Evolutionary conservation across 2,113 vertebrate genomes (phyloP).

Genomic region (Hippocampus barbouri): DNA sequence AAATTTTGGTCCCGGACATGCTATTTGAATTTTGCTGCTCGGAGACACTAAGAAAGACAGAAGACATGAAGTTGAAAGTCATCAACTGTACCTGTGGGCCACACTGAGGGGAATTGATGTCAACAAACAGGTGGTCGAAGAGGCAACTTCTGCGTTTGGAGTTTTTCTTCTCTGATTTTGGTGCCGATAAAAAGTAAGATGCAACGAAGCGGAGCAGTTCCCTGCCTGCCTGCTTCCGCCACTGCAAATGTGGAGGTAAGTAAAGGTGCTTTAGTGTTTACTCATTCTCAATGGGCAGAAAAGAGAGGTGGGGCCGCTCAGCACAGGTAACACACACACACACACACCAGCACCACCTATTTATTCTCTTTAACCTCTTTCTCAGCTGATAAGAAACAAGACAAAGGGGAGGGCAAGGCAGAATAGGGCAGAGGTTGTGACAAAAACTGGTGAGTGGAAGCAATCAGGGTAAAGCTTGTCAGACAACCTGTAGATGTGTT

Average conservation of each 20-base stretch:
- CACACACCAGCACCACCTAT: not conserved
- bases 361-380: constrained; percentile 12
- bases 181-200: not conserved
- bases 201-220: constrained; percentile 5
- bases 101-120: constrained; percentile 22
- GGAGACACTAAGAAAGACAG: not conserved
- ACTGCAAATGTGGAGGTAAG: constrained; percentile 47
- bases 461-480: constrained; percentile 27
- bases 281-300: constrained; percentile 51
- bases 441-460: constrained; percentile 35
- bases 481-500: constrained; percentile 7
- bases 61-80: not conserved
- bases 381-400: constrained; percentile 53
- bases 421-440: constrained; percentile 46
- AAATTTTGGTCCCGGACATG: not conserved
- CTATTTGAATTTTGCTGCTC: not conserved
- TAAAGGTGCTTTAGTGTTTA: constrained; percentile 67
- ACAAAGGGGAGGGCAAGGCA: constrained; percentile 33
- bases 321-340: constrained; percentile 49
- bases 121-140: constrained; percentile 6
- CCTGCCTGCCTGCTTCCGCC: constrained; percentile 34
- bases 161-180: not conserved
- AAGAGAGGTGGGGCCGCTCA: constrained; percentile 64
- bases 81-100: constrained; percentile 58
- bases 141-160: constrained; percentile 16